phyloP scores from a whole-genome alignment of 1,140 invertebrate genomes.

The Drosophila kepulauana region DNA sequence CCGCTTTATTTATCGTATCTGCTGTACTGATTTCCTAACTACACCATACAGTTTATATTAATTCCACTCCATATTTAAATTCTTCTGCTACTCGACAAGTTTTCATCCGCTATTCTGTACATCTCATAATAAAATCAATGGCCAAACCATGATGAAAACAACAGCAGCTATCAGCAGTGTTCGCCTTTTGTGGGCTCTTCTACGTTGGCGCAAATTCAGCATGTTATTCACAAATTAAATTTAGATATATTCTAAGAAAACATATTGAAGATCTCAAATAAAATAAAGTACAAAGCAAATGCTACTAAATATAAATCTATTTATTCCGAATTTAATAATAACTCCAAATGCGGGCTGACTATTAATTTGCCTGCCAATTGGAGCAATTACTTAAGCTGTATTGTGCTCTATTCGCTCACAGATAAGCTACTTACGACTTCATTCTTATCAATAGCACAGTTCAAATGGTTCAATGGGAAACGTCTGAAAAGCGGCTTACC shows the following conservation, averaged over 20 bases:
- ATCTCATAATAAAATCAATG: constrained; percentile 1
- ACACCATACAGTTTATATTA: not conserved
- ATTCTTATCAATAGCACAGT: constrained; percentile 32
- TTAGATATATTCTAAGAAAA: not conserved
- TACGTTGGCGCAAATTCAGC: not conserved
- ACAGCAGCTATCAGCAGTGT: not conserved
- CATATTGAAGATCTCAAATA: not conserved
- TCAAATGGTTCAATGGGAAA: constrained; percentile 46
- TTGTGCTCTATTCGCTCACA: not conserved
- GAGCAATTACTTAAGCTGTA: constrained; percentile 1
- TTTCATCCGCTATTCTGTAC: not conserved
- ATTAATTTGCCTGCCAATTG: constrained; percentile 10
- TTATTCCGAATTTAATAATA: not conserved
- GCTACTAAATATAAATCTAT: not conserved
- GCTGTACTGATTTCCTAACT: not conserved
- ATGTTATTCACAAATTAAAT: not conserved
- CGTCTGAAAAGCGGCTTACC: constrained; percentile 70
- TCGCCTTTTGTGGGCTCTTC: not conserved
- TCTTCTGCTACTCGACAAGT: not conserved
- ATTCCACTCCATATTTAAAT: not conserved
- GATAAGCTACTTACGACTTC: constrained; percentile 53
- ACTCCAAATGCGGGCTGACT: not conserved
- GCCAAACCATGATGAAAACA: not conserved
- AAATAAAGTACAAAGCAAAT: not conserved
- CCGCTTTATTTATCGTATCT: not conserved